Conservation (phyloP, 2,888 invertebrate genomes). For the Chloroclysta siterata region DNA sequence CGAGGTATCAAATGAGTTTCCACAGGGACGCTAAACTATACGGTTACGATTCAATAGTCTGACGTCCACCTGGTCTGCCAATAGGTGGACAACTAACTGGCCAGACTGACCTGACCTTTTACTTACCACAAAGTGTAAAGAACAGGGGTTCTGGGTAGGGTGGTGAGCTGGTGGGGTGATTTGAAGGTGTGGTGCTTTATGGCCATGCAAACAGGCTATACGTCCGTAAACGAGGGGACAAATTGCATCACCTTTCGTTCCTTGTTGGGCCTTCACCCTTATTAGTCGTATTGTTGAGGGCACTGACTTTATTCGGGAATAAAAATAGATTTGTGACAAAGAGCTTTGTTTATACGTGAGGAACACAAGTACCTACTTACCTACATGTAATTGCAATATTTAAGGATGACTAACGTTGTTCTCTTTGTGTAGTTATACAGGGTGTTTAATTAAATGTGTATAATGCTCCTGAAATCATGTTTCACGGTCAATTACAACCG, state of each 20-base stretch:
- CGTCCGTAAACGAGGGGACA: slow-evolving; percentile 73
- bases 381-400: slow-evolving; percentile 4
- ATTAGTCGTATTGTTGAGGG: slow-evolving; percentile 61
- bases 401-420: neutral
- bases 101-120: slow-evolving; percentile 57
- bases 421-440: neutral
- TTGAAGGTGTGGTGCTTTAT: slow-evolving; percentile 77
- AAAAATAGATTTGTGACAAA: slow-evolving; percentile 48
- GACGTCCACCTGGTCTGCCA: slow-evolving; percentile 60
- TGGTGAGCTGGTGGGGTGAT: slow-evolving; percentile 59
- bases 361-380: neutral
- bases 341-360: slow-evolving; percentile 38
- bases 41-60: slow-evolving; percentile 66
- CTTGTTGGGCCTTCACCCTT: slow-evolving; percentile 65
- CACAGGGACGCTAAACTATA: slow-evolving; percentile 67
- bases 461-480: no score
- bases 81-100: slow-evolving; percentile 60
- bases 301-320: slow-evolving; percentile 49
- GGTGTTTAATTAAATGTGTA: neutral
- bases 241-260: slow-evolving; percentile 75
- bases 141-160: slow-evolving; percentile 50
- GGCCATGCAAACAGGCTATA: slow-evolving; percentile 77
- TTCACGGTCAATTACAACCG: no score
- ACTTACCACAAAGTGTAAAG: slow-evolving; percentile 26
- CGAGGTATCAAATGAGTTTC: slow-evolving; percentile 50